Base-by-base conservation (phyloP, 1,140 invertebrate genomes). In the Zophobas morio region DNA sequence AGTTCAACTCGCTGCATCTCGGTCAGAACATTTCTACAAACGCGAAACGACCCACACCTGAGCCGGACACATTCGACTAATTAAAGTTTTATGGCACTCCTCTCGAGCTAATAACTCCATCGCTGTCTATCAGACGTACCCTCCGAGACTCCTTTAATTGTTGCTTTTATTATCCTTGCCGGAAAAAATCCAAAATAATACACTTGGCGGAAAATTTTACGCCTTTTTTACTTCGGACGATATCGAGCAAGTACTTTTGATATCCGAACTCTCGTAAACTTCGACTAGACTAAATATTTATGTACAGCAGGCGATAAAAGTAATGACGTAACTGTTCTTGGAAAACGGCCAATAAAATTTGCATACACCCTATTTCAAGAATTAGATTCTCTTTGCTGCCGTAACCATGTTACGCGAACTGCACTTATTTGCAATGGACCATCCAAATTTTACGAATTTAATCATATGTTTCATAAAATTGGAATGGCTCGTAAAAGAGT, bases 1-100 rank as follows among this genome's bases (percentile, higher is more conserved):
- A 73, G 71, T 73, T 73, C 49, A 66, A 66, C 37, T 57, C 60
- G 60, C 39, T 66, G 60, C 60, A 66, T 66, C 60, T 66, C 60
- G 60, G 60, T 42, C 60, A 66, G 37, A 39, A 66, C 60, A 66
- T 66, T 66, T 66, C 60, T 60, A 60, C 60, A 66, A 42, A 66
- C 60, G 60, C 60, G 60, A 40, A 66, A 66, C 37, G 60, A 66
- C 37, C 60, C 39, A 40, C 39, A 66, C 60, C 56, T 66, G 60
- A 66, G 37, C 39, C 20, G 60, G 60, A 66, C 60, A 66, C 60
- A 66, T 66, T 66, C 60, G 60, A 66, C 60, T 66, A 66, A 66
- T 66, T 66, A 66, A 66, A 66, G 36, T 66, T 66, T 66, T 66
- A 66, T 66, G 40, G 60, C 60, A 40, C 39, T 66, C 60, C 39